Evolutionary conservation across 2,888 invertebrate genomes (phyloP), one percentile per base, ranked within the genome.

Genomic region (Caradrina clavipalpis): DNA sequence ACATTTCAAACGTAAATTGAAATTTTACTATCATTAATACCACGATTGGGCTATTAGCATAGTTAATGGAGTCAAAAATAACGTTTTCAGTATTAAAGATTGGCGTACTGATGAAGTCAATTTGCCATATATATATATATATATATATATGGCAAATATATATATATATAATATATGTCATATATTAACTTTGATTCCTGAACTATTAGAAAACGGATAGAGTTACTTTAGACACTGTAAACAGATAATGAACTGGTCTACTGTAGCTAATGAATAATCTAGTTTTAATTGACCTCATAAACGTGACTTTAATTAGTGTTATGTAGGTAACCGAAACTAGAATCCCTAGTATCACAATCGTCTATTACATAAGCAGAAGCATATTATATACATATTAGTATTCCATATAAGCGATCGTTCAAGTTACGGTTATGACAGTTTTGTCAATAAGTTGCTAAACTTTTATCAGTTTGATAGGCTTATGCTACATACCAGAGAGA

Each of bases 1-100:
- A 69, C 82, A 83, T 83, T 82, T 81, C 63, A 69, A 79, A 76
- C 56, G 72, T 54, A 84, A 83, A 84, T 82, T 80, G 76, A 71
- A 82, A 76, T 50, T 59, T 66, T 31, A 67, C 65, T 62, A 78
- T 76, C 73, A 71, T 84, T 84, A 83, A 55, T 61, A 65, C 61
- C 83, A 85, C 82, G 84, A 84, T 84, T 76, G 76, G 76, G 69
- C 80, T 79, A 57, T 73, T 21, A 79, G 35, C 17, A 73, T 39
- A 69, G 19, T 67, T 59, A 22, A 45, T 45, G 17, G 17, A 45
- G 45, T 45, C n/a, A 11, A 17, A 17, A 45, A 45, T 5, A 45
- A 5, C 3, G 45, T 45, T 45, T 45, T 45, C 17, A 45, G n/a
- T 22, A 7, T 54, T 31, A n/a, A 31, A 54, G 17, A 58, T 45